Conservation (phyloP, 2,113 vertebrate genomes). For the Caracal caracal region DNA sequence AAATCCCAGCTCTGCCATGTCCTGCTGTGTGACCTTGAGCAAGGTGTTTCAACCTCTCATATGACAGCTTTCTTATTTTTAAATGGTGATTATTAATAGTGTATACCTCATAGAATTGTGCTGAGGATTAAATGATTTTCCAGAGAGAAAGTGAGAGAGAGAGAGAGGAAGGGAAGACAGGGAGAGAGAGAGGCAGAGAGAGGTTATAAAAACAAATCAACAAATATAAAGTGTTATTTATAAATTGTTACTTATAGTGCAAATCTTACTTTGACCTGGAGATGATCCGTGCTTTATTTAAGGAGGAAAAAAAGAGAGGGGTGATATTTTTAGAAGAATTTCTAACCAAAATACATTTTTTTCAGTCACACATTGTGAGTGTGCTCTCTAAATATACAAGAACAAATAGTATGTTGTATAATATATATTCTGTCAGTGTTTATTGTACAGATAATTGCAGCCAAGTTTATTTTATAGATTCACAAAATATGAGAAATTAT, state of each 20-base stretch:
- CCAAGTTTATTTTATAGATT: background rate
- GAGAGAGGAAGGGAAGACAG: background rate
- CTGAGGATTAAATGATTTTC: background rate
- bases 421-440: background rate
- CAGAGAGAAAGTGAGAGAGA: background rate
- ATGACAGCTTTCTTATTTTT: background rate
- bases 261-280: background rate
- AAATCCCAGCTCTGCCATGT: background rate
- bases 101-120: background rate
- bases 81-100: background rate
- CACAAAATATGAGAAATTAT: background rate
- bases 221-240: background rate
- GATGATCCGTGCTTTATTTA: background rate
- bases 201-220: background rate
- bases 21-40: background rate
- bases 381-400: background rate
- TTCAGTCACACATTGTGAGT: background rate
- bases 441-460: background rate
- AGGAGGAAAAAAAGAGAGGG: background rate
- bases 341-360: background rate
- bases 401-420: background rate
- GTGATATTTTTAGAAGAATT: background rate
- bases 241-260: background rate
- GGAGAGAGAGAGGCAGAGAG: background rate
- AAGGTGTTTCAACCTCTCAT: background rate